phyloP scores from a whole-genome alignment of 2,113 vertebrate genomes.

The Vireo altiloquus region DNA sequence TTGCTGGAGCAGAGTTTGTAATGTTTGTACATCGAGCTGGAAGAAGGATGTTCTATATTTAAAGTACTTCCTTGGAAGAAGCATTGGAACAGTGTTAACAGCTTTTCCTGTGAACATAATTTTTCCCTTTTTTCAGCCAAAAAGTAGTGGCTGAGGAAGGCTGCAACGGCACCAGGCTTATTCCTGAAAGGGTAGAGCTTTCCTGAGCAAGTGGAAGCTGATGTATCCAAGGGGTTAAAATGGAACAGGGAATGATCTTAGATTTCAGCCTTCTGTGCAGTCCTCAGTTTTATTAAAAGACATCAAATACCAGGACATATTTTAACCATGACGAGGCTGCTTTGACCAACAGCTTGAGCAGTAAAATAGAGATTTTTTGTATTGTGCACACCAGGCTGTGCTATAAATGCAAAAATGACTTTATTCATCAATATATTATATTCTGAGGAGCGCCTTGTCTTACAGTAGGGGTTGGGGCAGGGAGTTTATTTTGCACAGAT shows the following conservation, averaged over 20 bases:
- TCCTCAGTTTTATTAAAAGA: neutral
- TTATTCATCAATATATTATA: neutral
- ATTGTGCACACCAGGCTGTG: neutral
- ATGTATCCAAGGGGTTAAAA: neutral
- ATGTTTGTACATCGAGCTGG: neutral
- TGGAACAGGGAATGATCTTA: neutral
- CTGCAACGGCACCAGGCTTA: neutral
- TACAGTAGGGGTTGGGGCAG: neutral
- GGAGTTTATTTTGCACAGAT: neutral
- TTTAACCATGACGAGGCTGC: neutral
- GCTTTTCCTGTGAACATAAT: neutral
- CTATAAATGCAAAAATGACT: neutral
- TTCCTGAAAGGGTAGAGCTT: neutral
- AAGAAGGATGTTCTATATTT: conserved; percentile 2
- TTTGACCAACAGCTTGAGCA: neutral
- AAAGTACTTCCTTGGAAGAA: neutral
- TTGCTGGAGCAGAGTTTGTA: conserved; percentile 2
- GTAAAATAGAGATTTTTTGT: neutral
- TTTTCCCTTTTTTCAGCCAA: neutral
- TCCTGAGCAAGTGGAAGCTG: neutral
- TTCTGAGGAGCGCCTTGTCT: neutral
- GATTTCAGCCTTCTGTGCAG: neutral
- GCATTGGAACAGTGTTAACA: neutral
- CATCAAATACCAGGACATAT: neutral
- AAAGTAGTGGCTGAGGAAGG: neutral